phyloP scores from a whole-genome alignment of 53 echinoderm and acorn worm species.

The Paracentrotus lividus region DNA sequence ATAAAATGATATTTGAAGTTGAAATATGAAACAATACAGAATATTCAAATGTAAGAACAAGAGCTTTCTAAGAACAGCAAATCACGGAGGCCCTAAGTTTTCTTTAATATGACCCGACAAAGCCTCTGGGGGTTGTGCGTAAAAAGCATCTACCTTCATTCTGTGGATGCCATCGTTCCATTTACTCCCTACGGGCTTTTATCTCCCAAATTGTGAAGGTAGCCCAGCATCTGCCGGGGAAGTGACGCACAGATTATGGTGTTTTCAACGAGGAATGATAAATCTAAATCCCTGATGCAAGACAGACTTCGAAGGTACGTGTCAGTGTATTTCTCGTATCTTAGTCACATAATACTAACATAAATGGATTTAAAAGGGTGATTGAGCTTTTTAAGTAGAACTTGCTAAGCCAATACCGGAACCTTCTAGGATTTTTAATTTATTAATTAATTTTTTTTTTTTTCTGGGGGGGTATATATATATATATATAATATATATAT shows the following conservation, averaged over 20 bases:
- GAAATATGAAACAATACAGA: too few species aligned
- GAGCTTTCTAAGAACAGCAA: neutral
- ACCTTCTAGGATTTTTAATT: too few species aligned
- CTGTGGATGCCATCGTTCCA: constrained; percentile 25
- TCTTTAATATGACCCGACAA: constrained; percentile 38
- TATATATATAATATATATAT: too few species aligned
- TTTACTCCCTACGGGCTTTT: constrained; percentile 19
- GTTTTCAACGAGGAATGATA: constrained; percentile 48
- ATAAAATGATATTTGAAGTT: too few species aligned
- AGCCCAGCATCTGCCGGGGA: constrained; percentile 49
- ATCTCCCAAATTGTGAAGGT: neutral
- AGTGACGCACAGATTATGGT: constrained; percentile 50
- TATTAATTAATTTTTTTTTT: too few species aligned
- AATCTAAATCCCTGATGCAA: constrained; percentile 24
- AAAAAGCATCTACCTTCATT: constrained; percentile 49
- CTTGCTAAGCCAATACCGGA: neutral
- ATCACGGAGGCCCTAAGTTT: neutral
- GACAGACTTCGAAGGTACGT: neutral
- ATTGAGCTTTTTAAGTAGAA: neutral
- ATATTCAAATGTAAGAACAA: neutral
- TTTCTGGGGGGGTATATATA: too few species aligned
- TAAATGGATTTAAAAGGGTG: constrained; percentile 1
- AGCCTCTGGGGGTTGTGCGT: neutral
- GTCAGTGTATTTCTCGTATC: constrained; percentile 23
- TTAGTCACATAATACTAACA: constrained; percentile 7